These are phyloP conservation scores for Conomelus anceps DNA, from an alignment of 2,888 invertebrate species.

Conservation along the genomic window DNA sequence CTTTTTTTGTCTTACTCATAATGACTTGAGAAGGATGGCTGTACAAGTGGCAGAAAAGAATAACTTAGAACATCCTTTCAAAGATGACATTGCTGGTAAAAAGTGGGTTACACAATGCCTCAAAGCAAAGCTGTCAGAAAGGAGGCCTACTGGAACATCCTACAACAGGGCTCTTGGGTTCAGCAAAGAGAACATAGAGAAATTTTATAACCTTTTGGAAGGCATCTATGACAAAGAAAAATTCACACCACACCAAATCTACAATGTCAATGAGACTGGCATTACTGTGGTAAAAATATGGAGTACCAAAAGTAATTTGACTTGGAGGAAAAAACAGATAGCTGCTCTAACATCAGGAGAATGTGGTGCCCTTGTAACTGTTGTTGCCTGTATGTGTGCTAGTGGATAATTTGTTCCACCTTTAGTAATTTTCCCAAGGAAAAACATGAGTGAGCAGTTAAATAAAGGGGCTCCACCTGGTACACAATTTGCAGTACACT, in stretches of 20 bases:
- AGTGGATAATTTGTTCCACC: constrained; percentile 38
- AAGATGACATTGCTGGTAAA: too few species aligned
- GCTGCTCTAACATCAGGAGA: constrained; percentile 38
- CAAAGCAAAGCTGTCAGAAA: constrained; percentile 17
- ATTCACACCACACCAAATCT: constrained; percentile 36
- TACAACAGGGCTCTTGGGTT: constrained; percentile 23
- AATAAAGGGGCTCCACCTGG: constrained; percentile 37
- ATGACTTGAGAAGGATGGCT: constrained; percentile 25
- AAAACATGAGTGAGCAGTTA: constrained; percentile 37
- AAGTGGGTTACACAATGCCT: constrained; percentile 27
- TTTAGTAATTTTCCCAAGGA: constrained; percentile 38
- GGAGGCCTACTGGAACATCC: constrained; percentile 24
- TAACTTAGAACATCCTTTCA: constrained; percentile 28
- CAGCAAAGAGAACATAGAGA: constrained; percentile 18
- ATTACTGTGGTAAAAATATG: constrained; percentile 38
- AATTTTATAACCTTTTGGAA: constrained; percentile 23
- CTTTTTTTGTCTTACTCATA: constrained; percentile 18
- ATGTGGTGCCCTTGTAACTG: constrained; percentile 37
- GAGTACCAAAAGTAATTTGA: constrained; percentile 36
- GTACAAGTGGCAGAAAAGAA: constrained; percentile 25
- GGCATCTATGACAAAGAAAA: constrained; percentile 30
- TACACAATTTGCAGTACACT: constrained; percentile 34
- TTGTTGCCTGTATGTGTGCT: constrained; percentile 37
- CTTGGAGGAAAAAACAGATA: constrained; percentile 38
- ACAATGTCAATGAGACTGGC: constrained; percentile 40